Evolutionary conservation across 1,140 invertebrate genomes (phyloP).

Genomic region (Nasonia giraulti): DNA sequence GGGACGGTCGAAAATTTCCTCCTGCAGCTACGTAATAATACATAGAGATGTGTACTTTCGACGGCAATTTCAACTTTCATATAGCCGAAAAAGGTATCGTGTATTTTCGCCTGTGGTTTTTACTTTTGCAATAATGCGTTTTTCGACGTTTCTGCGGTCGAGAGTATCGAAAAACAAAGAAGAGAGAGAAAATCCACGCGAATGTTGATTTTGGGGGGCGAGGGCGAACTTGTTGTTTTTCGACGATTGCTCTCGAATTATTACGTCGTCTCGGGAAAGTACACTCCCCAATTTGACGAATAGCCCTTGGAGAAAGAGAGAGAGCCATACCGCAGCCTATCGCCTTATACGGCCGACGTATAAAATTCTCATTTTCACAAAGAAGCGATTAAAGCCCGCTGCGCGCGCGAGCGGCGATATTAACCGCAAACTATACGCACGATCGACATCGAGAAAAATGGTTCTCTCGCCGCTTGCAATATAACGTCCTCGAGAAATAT

Average conservation of each 20-base stretch:
- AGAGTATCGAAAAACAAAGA: not conserved
- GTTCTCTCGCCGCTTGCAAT: not conserved
- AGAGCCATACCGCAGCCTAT: not conserved
- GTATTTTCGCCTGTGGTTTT: too few species aligned
- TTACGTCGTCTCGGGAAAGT: not conserved
- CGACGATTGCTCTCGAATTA: not conserved
- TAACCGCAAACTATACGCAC: slow-evolving; percentile 6
- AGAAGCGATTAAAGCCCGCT: slow-evolving; percentile 23
- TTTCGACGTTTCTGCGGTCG: not conserved
- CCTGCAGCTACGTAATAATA: too few species aligned
- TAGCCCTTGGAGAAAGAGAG: not conserved
- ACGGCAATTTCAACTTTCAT: not conserved
- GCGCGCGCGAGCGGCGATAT: not conserved
- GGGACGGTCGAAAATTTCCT: too few species aligned
- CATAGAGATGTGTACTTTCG: too few species aligned
- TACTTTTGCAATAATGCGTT: not conserved
- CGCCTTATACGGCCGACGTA: not conserved
- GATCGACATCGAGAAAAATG: slow-evolving; percentile 32
- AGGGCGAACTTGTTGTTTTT: not conserved
- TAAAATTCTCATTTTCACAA: slow-evolving; percentile 40
- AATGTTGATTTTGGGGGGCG: not conserved
- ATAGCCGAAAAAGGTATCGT: not conserved
- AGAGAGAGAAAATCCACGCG: not conserved
- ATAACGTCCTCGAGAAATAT: not conserved
- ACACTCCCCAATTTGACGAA: slow-evolving; percentile 25